Evolutionary conservation across 2,113 vertebrate genomes (phyloP), one percentile per base, ranked within the genome.

Genomic region (Albula goreensis): DNA sequence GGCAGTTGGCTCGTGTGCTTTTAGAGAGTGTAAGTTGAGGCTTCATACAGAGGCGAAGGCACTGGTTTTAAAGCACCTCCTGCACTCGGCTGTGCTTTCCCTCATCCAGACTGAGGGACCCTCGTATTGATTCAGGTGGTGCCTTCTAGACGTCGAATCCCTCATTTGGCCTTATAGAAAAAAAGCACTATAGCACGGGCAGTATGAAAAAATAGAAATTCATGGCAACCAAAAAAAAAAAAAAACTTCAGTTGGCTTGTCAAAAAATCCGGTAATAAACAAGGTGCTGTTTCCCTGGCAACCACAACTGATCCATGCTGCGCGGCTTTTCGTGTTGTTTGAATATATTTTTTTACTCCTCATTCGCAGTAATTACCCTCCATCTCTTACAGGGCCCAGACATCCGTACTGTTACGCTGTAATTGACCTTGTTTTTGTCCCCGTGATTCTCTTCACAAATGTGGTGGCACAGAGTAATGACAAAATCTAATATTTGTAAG

Each of bases 231-330:
- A 41, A 41, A 41, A 41, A 41, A 41, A 60, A 66, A 66, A 5
- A 7, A 66, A 66, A 66, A 19, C 15, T 22, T 66, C 7, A 25
- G 78, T 17, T 83, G 22, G 53, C 85, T 80, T 41, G 82, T 88
- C 88, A 84, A 81, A 85, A 78, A 66, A 66, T 41, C 31, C 25
- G 84, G 81, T 80, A 50, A 87, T 80, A 41, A 82, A 84, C 3
- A 66, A n/a, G 66, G 48, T 22, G 66, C 84, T 57, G 87, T 89
- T 88, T 88, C 88, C 84, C 84, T 52, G 83, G 87, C 77, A 89
- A 88, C 88, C 10, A 6, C n/a, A 22, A 50, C 25, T n/a, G 13
- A 19, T 66, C 82, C 57, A 85, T 85, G 79, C 82, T 82, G n/a
- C 8, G 19, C 8, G 60, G 15, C 60, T 4, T 66, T 66, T 66